Percentiles rank a stretch among this genome's conserved stretches.
Conservation (phyloP, 2,797 vertebrate species). For the Botia kubotai region DNA sequence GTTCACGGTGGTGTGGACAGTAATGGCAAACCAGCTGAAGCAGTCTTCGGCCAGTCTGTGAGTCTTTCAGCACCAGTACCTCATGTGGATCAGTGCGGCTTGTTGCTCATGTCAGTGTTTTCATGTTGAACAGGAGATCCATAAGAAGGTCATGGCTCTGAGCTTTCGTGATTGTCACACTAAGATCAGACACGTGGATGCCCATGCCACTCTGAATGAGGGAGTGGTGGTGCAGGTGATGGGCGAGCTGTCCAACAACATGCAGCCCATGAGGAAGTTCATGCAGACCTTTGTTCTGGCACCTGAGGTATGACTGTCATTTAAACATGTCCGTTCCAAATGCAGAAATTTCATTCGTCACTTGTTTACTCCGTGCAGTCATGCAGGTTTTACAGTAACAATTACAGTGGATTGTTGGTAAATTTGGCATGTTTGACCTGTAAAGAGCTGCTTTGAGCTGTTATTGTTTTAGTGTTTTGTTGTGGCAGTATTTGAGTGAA, state of each 20-base stretch:
- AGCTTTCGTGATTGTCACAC: conserved; percentile 97
- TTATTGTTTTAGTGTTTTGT: no score
- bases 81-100: no score
- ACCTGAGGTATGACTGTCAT: conserved; percentile 83
- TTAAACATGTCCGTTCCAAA: no score
- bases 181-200: conserved; percentile 95
- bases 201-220: conserved; percentile 93
- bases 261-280: conserved; percentile 96
- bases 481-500: no score
- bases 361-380: no score
- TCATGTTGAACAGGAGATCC: conserved; percentile 85
- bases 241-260: conserved; percentile 97
- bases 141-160: conserved; percentile 95
- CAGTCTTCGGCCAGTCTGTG: conserved; percentile 95
- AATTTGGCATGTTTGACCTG: no score
- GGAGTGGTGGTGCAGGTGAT: conserved; percentile 98
- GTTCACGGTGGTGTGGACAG: conserved; percentile 95
- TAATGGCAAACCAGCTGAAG: conserved; percentile 93
- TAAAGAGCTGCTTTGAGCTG: no score
- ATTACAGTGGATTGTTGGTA: no score
- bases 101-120: no score
- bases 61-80: conserved; percentile 62
- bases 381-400: no score
- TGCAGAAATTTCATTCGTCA: no score
- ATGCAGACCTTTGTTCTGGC: conserved; percentile 98